Evolutionary conservation across 2,113 vertebrate genomes (phyloP).

Genomic region (Nansenia antarctica): DNA sequence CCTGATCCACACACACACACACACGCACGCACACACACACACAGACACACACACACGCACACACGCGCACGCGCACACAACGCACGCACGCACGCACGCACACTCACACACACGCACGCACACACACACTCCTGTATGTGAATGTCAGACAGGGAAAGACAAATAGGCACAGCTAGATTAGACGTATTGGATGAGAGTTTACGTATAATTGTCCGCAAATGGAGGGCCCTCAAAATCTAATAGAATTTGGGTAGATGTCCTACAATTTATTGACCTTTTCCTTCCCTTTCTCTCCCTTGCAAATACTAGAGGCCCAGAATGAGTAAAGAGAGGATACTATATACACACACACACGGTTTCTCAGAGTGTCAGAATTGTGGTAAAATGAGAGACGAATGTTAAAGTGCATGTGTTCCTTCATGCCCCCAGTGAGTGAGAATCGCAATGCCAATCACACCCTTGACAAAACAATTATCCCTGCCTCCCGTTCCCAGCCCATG

Average conservation of each 20-base stretch:
- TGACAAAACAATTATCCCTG: constrained; percentile 65
- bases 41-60: no score
- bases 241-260: not conserved
- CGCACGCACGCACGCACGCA: no score
- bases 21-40: no score
- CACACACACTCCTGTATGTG: no score
- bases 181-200: no score
- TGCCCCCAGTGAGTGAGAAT: constrained; percentile 38
- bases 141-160: no score
- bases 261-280: not conserved
- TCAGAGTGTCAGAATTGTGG: not conserved
- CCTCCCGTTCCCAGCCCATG: constrained; percentile 46
- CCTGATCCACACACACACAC: no score
- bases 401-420: constrained; percentile 47
- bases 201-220: not conserved
- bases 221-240: no score
- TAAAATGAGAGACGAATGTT: constrained; percentile 49
- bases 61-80: no score
- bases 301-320: not conserved
- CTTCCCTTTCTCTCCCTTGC: not conserved
- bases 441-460: constrained; percentile 61
- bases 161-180: no score
- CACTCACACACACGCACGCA: no score
- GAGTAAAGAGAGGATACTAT: not conserved
- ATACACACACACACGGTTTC: not conserved